Evolutionary conservation across 2,113 vertebrate genomes (phyloP).

Genomic region (Cisticola juncidis): DNA sequence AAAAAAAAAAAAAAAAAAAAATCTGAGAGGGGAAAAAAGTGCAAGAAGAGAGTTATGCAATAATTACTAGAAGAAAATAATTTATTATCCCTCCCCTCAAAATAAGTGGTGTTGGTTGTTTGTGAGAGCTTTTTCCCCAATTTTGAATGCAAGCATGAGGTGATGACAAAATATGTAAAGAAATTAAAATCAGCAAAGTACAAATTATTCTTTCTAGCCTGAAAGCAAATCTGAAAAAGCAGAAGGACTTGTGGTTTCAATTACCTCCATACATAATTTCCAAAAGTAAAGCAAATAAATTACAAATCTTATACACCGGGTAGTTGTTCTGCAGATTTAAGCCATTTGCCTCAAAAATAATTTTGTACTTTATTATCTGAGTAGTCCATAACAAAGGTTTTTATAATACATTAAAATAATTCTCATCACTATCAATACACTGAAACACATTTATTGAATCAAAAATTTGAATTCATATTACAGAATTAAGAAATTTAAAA

Average conservation of each 20-base stretch:
- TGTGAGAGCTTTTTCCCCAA: accelerated
- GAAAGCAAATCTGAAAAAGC: background rate
- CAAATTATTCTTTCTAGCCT: background rate
- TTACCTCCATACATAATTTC: background rate
- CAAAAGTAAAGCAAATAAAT: background rate
- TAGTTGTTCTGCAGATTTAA: background rate
- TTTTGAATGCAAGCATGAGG: background rate
- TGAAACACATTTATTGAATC: background rate
- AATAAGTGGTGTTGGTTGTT: background rate
- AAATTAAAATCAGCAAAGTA: background rate
- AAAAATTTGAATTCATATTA: background rate
- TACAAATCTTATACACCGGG: background rate
- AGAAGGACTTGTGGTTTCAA: background rate
- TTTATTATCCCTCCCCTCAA: background rate
- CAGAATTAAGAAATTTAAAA: background rate
- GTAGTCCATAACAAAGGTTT: background rate
- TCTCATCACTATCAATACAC: background rate
- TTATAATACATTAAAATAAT: background rate
- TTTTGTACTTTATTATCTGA: background rate
- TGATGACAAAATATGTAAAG: background rate
- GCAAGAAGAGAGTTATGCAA: background rate
- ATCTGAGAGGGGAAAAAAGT: background rate
- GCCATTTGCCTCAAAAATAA: background rate
- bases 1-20: background rate
- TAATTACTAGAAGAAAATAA: background rate